A percentile compares a stretch with the other conserved stretches of the same genome.
Evolutionary conservation across 2,888 invertebrate species (phyloP).

Genomic region (Pardosa pseudoannulata): DNA sequence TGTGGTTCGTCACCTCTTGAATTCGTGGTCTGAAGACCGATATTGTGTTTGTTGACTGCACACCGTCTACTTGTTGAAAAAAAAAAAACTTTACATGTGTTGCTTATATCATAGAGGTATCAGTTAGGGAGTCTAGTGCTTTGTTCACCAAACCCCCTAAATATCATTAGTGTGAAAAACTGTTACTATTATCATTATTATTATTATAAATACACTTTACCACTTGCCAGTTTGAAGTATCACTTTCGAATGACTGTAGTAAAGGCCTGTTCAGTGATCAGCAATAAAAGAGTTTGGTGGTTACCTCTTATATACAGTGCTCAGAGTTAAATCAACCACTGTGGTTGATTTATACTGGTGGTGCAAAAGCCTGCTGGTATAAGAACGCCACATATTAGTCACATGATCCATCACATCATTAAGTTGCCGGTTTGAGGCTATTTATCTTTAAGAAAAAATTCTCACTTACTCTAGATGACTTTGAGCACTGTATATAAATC

Average conservation of each 20-base stretch:
- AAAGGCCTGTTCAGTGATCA: conserved; percentile 39
- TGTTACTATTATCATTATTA: conserved; percentile 62
- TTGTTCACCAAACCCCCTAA: conserved; percentile 49
- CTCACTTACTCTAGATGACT: not conserved
- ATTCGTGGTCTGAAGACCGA: not conserved
- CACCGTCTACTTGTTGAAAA: conserved; percentile 54
- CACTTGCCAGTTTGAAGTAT: conserved; percentile 63
- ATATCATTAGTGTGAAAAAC: conserved; percentile 68
- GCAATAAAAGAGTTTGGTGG: conserved; percentile 32
- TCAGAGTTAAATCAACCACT: not conserved
- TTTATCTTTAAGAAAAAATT: not conserved
- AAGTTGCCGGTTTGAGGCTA: not conserved
- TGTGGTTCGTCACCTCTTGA: not conserved
- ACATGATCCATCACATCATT: not conserved
- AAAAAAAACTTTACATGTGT: conserved; percentile 55
- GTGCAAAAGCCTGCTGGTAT: too few relatives aligned
- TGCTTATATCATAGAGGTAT: conserved; percentile 66
- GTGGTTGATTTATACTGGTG: not conserved
- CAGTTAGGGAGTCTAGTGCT: conserved; percentile 58
- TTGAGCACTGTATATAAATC: conserved; percentile 3
- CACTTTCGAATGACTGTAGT: conserved; percentile 50
- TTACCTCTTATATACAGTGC: conserved; percentile 9
- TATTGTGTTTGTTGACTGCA: conserved; percentile 2
- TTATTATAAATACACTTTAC: conserved; percentile 61
- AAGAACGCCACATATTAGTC: not conserved